These are phyloP conservation scores for Eupithecia dodoneata DNA, from an alignment of 2,888 invertebrate genomes.

Conservation along the genomic window DNA sequence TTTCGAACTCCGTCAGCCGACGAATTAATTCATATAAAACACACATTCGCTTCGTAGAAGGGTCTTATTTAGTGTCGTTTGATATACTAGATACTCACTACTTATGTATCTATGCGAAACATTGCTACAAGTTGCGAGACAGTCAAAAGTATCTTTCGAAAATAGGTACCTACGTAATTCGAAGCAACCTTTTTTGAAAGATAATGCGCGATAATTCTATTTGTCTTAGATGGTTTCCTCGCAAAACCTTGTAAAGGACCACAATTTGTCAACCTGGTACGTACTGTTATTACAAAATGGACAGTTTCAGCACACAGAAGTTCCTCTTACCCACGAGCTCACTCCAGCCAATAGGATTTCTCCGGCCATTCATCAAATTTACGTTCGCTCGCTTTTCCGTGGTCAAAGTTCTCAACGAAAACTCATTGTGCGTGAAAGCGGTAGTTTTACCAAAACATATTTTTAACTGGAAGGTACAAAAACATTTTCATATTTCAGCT, in stretches of 20 bases:
- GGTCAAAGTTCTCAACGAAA: slow-evolving; percentile 72
- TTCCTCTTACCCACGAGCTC: neutral
- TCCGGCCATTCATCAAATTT: slow-evolving; percentile 32
- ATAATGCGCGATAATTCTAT: neutral
- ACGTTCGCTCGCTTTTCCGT: slow-evolving; percentile 44
- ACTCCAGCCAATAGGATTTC: slow-evolving; percentile 22
- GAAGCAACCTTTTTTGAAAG: neutral
- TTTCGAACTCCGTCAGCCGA: slow-evolving; percentile 77
- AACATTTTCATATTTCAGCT: slow-evolving; percentile 81
- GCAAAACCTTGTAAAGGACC: neutral
- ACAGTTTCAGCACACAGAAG: neutral
- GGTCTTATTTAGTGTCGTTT: slow-evolving; percentile 48
- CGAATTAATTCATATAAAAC: slow-evolving; percentile 84
- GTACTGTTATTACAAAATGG: neutral
- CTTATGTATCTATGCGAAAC: neutral
- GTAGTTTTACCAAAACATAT: slow-evolving; percentile 77
- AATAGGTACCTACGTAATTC: neutral
- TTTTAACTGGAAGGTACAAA: slow-evolving; percentile 75
- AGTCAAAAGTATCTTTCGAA: neutral
- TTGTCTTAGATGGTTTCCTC: neutral
- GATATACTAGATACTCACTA: slow-evolving; percentile 6
- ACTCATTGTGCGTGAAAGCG: slow-evolving; percentile 80
- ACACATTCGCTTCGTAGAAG: slow-evolving; percentile 61
- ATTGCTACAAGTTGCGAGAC: neutral
- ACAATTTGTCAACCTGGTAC: neutral